A percentile compares a stretch with the other conserved stretches of the same genome.
Conservation (phyloP, 2,113 vertebrate genomes). For the Mionectes macconnelli region DNA sequence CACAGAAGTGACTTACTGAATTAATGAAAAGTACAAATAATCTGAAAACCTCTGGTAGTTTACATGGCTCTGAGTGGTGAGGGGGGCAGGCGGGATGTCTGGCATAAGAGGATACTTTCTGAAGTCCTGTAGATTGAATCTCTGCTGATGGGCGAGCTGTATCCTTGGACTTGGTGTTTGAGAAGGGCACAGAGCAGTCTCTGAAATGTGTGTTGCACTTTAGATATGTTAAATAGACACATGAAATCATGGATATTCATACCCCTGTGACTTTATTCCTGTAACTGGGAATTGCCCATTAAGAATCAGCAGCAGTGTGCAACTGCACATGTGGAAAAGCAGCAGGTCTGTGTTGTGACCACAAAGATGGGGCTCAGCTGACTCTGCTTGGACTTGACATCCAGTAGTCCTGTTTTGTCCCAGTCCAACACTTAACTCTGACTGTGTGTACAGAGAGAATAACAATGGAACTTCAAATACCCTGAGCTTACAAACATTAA, state of each 20-base stretch:
- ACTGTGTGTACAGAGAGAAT: background rate
- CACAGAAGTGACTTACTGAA: background rate
- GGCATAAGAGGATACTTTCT: background rate
- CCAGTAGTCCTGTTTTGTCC: background rate
- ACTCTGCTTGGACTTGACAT: background rate
- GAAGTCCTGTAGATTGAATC: background rate
- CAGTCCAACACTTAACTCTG: background rate
- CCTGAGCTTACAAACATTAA: background rate
- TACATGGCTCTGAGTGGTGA: background rate
- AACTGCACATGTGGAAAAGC: background rate
- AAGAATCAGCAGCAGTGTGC: background rate
- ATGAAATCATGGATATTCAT: background rate
- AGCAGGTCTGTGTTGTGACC: background rate
- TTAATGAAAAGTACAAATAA: background rate
- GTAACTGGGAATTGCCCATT: background rate
- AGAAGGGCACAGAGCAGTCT: background rate
- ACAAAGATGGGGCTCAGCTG: fast-evolving
- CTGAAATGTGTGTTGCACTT: background rate
- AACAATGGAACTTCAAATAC: background rate
- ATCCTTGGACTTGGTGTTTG: background rate
- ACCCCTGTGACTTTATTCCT: background rate
- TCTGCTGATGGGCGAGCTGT: background rate
- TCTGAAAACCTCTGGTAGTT: background rate
- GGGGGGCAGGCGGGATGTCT: background rate
- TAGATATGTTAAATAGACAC: background rate